These are phyloP conservation scores for Ophion ellenae DNA, from an alignment of 2,888 invertebrate genomes.

Conservation along the genomic window DNA sequence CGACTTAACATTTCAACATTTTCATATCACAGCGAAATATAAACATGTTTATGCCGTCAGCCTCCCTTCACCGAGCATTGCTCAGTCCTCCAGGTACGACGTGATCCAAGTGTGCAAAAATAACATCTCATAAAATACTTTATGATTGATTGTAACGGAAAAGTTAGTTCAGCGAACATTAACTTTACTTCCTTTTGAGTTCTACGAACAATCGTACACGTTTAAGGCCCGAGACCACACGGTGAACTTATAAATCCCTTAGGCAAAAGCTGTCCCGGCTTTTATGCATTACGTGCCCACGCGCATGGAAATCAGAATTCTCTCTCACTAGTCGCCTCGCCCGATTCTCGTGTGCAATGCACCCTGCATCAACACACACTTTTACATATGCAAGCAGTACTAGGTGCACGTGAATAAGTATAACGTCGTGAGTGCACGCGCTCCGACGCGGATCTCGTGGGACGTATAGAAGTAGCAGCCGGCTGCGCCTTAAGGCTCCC, in stretches of 20 bases:
- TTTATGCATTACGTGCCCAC: slow-evolving; percentile 58
- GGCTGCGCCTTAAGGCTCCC: slow-evolving; percentile 53
- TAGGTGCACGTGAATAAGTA: slow-evolving; percentile 27
- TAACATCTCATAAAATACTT: slow-evolving; percentile 1
- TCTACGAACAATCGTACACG: slow-evolving; percentile 3
- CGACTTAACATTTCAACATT: too few species aligned
- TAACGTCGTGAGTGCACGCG: slow-evolving; percentile 46
- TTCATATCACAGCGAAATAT: too few species aligned
- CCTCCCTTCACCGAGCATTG: too few species aligned
- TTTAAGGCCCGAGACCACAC: slow-evolving; percentile 24
- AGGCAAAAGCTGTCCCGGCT: slow-evolving; percentile 46
- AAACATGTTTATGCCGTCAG: too few species aligned
- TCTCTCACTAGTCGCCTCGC: slow-evolving; percentile 51
- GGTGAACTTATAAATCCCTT: slow-evolving; percentile 52
- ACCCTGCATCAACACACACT: slow-evolving; percentile 19
- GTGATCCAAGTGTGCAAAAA: too few species aligned
- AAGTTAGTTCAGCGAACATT: neutral
- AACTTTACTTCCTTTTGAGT: slow-evolving; percentile 11
- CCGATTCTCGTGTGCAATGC: slow-evolving; percentile 45
- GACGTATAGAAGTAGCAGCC: slow-evolving; percentile 50
- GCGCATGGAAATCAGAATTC: slow-evolving; percentile 62
- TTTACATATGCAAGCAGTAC: slow-evolving; percentile 23
- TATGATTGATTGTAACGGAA: neutral
- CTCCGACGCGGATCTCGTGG: slow-evolving; percentile 56
- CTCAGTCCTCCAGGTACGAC: too few species aligned